These are phyloP conservation scores for Tachina lurida DNA, from an alignment of 2,888 invertebrate species.

Conservation along the genomic window DNA sequence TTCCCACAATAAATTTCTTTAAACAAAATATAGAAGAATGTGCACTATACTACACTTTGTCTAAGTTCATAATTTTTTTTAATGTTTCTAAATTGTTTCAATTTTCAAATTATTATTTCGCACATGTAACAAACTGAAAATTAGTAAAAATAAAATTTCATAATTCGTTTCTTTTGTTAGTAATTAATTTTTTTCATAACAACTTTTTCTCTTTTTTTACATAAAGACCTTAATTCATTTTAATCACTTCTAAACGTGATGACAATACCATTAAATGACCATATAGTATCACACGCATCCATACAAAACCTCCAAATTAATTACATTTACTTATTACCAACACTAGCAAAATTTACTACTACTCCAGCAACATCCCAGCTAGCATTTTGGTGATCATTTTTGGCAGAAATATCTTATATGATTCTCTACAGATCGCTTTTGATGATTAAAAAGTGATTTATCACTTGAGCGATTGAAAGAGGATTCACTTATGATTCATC, in stretches of 20 bases:
- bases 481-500: too few relatives aligned
- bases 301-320: constrained; percentile 57
- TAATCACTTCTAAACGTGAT: constrained; percentile 71
- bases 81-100: not conserved
- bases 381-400: too few relatives aligned
- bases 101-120: constrained; percentile 4
- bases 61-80: not conserved
- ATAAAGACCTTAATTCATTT: constrained; percentile 65
- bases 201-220: constrained; percentile 1
- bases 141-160: not conserved
- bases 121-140: constrained; percentile 6
- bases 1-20: too few relatives aligned
- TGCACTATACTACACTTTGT: too few relatives aligned
- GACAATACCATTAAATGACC: constrained; percentile 68
- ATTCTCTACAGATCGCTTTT: too few relatives aligned
- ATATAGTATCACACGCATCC: constrained; percentile 52
- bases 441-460: too few relatives aligned
- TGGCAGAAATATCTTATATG: too few relatives aligned
- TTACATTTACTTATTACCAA: constrained; percentile 69
- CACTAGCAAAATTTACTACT: constrained; percentile 36
- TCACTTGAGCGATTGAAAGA: too few relatives aligned
- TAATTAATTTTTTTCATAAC: not conserved
- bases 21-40: too few relatives aligned
- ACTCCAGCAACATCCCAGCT: constrained; percentile 28
- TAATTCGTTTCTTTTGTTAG: not conserved